Percentiles rank a stretch among this genome's conserved stretches.
Conservation (phyloP, 2,113 vertebrate genomes). For the Cyprinodon brontotheroides region DNA sequence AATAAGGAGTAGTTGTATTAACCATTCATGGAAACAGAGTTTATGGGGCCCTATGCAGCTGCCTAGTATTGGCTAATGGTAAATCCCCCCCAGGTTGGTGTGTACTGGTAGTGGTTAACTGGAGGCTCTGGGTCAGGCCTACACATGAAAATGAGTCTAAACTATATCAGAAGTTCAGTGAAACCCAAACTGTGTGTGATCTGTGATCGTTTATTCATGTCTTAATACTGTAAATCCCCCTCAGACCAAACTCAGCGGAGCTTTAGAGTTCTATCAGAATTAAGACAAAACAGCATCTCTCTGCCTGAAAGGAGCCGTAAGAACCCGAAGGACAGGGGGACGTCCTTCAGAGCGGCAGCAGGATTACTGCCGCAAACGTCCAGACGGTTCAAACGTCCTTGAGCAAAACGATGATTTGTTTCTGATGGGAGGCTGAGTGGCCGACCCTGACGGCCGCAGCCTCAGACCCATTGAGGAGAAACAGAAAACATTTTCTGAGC, state of each 20-base stretch:
- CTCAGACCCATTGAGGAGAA: constrained; percentile 6
- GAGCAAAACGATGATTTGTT: constrained; percentile 35
- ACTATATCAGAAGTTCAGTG: too few species aligned
- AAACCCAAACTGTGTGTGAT: too few species aligned
- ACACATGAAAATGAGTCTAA: too few species aligned
- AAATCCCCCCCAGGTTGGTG: too few species aligned
- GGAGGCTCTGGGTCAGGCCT: too few species aligned
- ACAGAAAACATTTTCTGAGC: constrained; percentile 38
- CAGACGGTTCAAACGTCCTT: constrained; percentile 15
- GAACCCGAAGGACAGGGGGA: not conserved
- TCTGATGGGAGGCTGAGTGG: not conserved
- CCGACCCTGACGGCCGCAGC: constrained; percentile 50
- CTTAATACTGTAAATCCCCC: not conserved
- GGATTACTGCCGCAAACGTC: not conserved
- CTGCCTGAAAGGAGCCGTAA: constrained; percentile 5
- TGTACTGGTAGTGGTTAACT: too few species aligned
- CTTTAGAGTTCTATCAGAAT: constrained; percentile 29
- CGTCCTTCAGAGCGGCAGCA: not conserved
- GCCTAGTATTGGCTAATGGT: too few species aligned
- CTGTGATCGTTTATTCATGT: not conserved
- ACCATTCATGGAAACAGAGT: too few species aligned
- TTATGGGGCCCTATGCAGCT: too few species aligned
- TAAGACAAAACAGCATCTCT: constrained; percentile 22
- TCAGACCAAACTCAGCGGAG: constrained; percentile 33
- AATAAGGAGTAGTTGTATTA: too few species aligned